Base-by-base conservation (phyloP, 2,888 invertebrate species). In the Drosophila ustulata region DNA sequence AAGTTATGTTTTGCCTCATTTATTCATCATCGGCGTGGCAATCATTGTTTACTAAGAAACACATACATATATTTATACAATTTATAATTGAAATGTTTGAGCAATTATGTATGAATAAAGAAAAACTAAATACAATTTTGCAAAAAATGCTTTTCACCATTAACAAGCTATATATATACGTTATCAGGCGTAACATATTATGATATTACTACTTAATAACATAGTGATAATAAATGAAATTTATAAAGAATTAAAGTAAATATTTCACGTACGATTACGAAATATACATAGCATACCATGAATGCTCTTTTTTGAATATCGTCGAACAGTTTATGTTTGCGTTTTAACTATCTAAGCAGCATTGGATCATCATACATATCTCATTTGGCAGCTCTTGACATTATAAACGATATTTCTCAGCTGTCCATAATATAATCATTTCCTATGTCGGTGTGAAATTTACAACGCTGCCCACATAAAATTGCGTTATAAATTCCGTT, bases 21-120 rank as follows among this genome's bases (percentile, higher is more conserved):
- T 76, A 79, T 76, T 79, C 62, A 61, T 71, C 66, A 79, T 68
- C 71, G 74, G 73, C 76, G 66, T 76, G 73, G 66, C 66, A 74
- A 73, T 74, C 79, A 71, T 68, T 79, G 63, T 67, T 58, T 75
- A 65, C 67, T 70, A 73, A 67, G 61, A 69, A 74, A 79, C 66
- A 67, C 58, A 77, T 68, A 75, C 50, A 78, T 45, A 66, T 75
- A 76, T 75, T 66, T 70, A 65, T 79, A 79, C 76, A 79, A 78
- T 78, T 79, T 73, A 65, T 66, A 79, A 77, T 74, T 63, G 66
- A 78, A 74, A 76, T 73, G 57, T 61, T 64, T 73, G 67, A 76
- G 67, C 65, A 67, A 67, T 68, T 52, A 71, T 66, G 65, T 67
- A 65, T 77, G 67, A 77, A 71, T 66, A 66, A 66, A 69, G 50